Evolutionary conservation across 2,888 invertebrate species (phyloP), one percentile per base, ranked within the genome.

Genomic region (Pharmacophagus antenor): DNA sequence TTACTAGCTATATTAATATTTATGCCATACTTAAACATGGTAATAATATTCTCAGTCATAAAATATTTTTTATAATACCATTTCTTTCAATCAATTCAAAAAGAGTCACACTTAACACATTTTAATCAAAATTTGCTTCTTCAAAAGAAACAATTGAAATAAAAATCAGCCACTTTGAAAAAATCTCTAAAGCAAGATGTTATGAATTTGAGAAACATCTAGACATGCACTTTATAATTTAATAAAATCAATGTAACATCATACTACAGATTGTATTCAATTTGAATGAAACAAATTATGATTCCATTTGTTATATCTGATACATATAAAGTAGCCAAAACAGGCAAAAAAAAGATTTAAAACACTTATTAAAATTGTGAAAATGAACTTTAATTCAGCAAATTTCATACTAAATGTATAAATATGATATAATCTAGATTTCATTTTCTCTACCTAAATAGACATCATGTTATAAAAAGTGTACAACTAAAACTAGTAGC

Each of bases 391-490:
- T 89, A 87, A 89, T 90, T 88, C 88, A 88, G 88, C 88, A 89
- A 88, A 87, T 87, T 89, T 90, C 88, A 90, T 89, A 88, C 90
- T 90, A 89, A 89, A 88, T 89, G 89, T 90, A 90, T 90, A 90
- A 90, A 90, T 90, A 89, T 87, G 87, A 87, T 89, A 89, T 88
- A 89, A 84, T 88, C 88, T 88, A 88, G 87, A 88, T 88, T 89
- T 89, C 80, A 85, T 90, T 89, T 78, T 87, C 83, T 85, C 88
- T 89, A 88, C 87, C 89, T 89, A 88, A 87, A 88, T 90, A 89
- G 88, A 88, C 86, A 88, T 89, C 87, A 88, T 89, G 88, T 89
- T 88, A 89, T 88, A 89, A 90, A 90, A 90, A 90, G 90, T 89
- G 89, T 90, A 89, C 88, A 89, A 89, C 90, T 90, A 90, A 88